Evolutionary conservation across 2,113 vertebrate genomes (phyloP).

Genomic region (Pelecanoides urinatrix): DNA sequence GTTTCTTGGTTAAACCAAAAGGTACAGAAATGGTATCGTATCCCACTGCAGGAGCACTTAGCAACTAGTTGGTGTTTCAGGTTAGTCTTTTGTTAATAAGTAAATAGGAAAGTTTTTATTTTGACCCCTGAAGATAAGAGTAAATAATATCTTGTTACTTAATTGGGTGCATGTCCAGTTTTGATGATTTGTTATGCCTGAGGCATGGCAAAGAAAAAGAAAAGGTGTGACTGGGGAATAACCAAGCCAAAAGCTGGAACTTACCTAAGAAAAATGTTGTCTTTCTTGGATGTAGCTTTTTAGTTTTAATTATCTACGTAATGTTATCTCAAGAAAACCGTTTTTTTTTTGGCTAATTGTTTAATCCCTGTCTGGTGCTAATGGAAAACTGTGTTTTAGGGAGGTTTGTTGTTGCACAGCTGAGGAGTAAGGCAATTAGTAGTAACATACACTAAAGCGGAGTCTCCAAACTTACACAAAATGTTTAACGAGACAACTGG

Average conservation of each 20-base stretch:
- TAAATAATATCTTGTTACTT: neutral
- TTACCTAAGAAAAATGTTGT: neutral
- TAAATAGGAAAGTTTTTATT: neutral
- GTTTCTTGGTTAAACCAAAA: neutral
- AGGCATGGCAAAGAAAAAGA: neutral
- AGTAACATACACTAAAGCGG: neutral
- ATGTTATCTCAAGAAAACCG: neutral
- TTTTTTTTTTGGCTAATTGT: conserved; percentile 20
- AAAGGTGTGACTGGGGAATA: neutral
- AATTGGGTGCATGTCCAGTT: neutral
- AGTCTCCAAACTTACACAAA: conserved; percentile 46
- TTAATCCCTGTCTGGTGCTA: neutral
- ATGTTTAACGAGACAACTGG: conserved; percentile 39
- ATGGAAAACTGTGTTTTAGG: neutral
- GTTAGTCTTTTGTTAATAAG: neutral
- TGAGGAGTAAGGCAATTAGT: conserved; percentile 54
- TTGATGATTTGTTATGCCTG: neutral
- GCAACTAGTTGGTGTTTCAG: neutral
- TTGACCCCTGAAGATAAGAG: neutral
- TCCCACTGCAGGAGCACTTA: accelerated
- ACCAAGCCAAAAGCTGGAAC: neutral
- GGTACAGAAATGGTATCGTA: neutral
- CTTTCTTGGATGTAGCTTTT: neutral
- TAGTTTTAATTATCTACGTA: neutral
- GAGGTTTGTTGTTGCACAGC: conserved; percentile 32